Evolutionary conservation across 1,140 invertebrate species (phyloP).

Genomic region (Nomia melanderi): DNA sequence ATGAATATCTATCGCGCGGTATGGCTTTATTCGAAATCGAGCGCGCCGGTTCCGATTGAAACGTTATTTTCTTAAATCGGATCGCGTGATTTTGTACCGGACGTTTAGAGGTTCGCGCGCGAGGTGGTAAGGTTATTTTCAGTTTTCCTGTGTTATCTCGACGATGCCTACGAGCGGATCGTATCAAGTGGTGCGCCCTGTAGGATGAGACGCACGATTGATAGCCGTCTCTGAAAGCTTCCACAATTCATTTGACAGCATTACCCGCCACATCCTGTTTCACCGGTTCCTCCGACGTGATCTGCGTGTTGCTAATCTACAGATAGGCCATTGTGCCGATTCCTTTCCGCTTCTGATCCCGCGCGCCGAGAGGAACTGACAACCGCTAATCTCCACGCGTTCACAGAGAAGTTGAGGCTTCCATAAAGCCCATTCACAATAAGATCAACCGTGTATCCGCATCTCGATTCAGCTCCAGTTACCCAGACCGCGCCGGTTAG

Average conservation of each 20-base stretch:
- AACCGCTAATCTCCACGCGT: constrained; percentile 13
- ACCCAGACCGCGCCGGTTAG: background rate
- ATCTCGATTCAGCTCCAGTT: constrained; percentile 19
- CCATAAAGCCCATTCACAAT: constrained; percentile 25
- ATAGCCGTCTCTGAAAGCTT: background rate
- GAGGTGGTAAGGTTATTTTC: too few relatives aligned
- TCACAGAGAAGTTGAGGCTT: constrained; percentile 20
- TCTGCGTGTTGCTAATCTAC: constrained; percentile 6
- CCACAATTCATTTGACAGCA: background rate
- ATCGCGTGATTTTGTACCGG: background rate
- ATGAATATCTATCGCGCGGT: background rate
- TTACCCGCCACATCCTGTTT: background rate
- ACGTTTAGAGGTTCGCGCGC: too few relatives aligned
- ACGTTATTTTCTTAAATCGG: background rate
- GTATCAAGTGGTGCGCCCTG: too few relatives aligned
- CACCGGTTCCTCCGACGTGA: background rate
- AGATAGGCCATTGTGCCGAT: constrained; percentile 11
- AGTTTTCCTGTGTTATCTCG: too few relatives aligned
- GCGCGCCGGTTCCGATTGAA: background rate
- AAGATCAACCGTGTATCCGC: constrained; percentile 25
- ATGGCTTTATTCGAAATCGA: background rate
- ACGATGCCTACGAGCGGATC: too few relatives aligned
- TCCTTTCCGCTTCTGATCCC: constrained; percentile 29
- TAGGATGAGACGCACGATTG: background rate
- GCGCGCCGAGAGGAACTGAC: constrained; percentile 10